These are phyloP conservation scores for Stenoptilia bipunctidactyla DNA, from an alignment of 2,888 invertebrate genomes.

Conservation along the genomic window DNA sequence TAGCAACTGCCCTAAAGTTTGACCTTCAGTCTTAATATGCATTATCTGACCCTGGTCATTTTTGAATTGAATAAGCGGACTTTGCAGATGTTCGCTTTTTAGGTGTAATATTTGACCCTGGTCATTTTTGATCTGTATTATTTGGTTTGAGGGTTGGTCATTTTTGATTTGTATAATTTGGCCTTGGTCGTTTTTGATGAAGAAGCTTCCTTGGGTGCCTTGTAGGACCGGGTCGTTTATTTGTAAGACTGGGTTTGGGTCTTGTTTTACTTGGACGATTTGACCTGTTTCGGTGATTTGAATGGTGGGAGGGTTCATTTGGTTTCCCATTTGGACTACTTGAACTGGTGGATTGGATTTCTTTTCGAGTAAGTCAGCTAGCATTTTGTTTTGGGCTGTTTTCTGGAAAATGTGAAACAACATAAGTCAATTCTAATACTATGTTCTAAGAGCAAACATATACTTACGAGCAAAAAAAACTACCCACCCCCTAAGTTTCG, in stretches of 20 bases:
- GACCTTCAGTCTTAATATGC: conserved; percentile 4
- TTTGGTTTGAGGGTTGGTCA: conserved; percentile 36
- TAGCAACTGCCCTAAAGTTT: conserved; percentile 14
- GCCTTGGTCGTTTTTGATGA: conserved; percentile 59
- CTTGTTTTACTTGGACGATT: conserved; percentile 55
- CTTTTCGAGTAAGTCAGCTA: conserved; percentile 86
- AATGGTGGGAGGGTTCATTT: conserved; percentile 57
- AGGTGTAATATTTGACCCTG: conserved; percentile 43
- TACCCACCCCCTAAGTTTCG: no score
- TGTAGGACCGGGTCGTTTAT: conserved; percentile 36
- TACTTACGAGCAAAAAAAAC: no score
- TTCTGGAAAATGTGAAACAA: conserved; percentile 29
- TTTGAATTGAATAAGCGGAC: conserved; percentile 6
- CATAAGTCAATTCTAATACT: neutral
- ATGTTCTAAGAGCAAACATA: no score
- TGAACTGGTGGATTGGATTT: conserved; percentile 72
- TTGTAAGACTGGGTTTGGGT: conserved; percentile 41
- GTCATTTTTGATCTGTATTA: conserved; percentile 52
- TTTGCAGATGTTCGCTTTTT: conserved; percentile 21
- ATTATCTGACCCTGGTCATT: conserved; percentile 14
- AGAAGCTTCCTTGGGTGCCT: conserved; percentile 32
- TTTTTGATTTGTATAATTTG: conserved; percentile 57
- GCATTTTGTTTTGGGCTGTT: conserved; percentile 77
- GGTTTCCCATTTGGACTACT: conserved; percentile 55
- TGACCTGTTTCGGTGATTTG: conserved; percentile 63